Conservation (phyloP, 1,140 invertebrate genomes). For the Pseudomyrmex flavicornis region DNA sequence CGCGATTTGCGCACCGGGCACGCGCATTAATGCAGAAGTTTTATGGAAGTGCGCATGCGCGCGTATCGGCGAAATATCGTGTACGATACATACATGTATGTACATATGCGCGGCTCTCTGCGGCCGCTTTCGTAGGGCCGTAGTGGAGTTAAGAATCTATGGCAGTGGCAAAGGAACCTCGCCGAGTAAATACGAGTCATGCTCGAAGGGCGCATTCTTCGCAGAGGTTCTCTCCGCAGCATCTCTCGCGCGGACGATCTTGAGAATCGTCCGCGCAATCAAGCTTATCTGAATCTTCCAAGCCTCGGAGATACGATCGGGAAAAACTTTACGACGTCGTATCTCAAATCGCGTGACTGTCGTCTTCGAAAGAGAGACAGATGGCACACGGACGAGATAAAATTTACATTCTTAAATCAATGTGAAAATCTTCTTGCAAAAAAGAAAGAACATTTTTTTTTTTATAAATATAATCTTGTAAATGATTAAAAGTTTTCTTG, state of each 20-base stretch:
- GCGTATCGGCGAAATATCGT: constrained; percentile 46
- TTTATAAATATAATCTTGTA: background rate
- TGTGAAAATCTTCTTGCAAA: too few relatives aligned
- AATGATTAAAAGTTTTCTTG: background rate
- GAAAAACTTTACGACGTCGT: background rate
- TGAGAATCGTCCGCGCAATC: constrained; percentile 5
- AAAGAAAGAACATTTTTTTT: too few relatives aligned
- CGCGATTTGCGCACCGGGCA: background rate
- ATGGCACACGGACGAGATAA: too few relatives aligned
- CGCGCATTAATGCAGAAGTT: constrained; percentile 48
- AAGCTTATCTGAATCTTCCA: background rate
- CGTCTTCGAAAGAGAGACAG: background rate
- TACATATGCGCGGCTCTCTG: constrained; percentile 16
- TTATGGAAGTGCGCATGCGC: constrained; percentile 3
- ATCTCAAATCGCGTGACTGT: background rate
- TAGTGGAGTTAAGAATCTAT: constrained; percentile 68
- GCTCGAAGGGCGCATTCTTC: constrained; percentile 77
- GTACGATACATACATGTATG: background rate
- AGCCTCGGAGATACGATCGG: background rate
- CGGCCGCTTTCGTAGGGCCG: constrained; percentile 33
- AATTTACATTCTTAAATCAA: too few relatives aligned
- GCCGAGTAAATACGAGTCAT: constrained; percentile 78
- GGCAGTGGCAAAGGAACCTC: constrained; percentile 66
- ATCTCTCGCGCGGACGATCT: constrained; percentile 11
- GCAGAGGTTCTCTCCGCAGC: constrained; percentile 74